Conservation (phyloP, 2,797 vertebrate species). For the Typhlichthys subterraneus region DNA sequence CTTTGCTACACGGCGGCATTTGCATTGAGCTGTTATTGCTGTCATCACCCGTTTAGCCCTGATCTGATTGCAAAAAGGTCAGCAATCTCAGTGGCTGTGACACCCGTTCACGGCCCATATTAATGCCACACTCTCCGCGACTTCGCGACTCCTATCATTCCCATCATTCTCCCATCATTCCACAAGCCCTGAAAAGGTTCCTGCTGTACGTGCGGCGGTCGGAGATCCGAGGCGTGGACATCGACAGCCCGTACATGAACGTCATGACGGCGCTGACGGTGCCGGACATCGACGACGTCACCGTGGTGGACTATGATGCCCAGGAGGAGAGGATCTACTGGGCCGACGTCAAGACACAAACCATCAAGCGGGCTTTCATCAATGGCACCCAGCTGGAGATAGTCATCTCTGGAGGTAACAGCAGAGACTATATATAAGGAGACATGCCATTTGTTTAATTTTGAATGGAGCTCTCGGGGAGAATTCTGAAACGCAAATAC, state of each 20-base stretch:
- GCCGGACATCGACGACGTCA: conserved; percentile 96
- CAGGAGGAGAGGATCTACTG: conserved; percentile 94
- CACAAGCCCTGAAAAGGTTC: conserved; percentile 90
- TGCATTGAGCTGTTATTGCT: conserved; percentile 15
- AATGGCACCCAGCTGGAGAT: conserved; percentile 96
- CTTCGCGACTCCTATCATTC: not conserved
- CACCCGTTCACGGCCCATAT: not conserved
- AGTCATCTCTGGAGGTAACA: conserved; percentile 91
- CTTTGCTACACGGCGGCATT: conserved; percentile 17
- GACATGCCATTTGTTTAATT: too few species aligned
- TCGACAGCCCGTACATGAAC: conserved; percentile 97
- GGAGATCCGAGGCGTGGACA: conserved; percentile 96
- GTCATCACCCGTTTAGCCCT: conserved; percentile 1
- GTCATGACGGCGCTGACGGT: conserved; percentile 97
- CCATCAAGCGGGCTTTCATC: conserved; percentile 94
- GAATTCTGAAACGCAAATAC: too few species aligned
- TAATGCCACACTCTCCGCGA: conserved; percentile 1
- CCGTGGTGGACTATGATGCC: conserved; percentile 93
- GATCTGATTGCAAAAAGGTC: conserved; percentile 14
- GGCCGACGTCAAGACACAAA: conserved; percentile 97
- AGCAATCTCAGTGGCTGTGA: not conserved
- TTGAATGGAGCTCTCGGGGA: too few species aligned
- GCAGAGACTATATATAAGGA: not conserved
- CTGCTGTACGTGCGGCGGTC: conserved; percentile 92
- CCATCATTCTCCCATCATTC: conserved; percentile 7